Conservation (phyloP, 2,113 vertebrate genomes). For the Verasper variegatus region DNA sequence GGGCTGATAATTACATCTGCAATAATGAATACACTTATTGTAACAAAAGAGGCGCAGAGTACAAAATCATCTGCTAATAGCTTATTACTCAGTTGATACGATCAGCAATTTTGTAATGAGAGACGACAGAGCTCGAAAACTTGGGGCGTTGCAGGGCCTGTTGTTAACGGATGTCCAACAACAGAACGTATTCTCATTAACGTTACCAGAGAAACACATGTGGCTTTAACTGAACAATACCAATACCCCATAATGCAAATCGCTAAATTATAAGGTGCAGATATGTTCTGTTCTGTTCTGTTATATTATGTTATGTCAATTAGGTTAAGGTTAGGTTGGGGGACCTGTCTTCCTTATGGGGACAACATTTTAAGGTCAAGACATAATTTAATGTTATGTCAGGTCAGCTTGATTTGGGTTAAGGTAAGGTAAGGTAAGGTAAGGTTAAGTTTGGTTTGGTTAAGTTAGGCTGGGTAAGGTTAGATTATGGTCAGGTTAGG, state of each 20-base stretch:
- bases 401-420: neutral
- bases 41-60: conserved; percentile 68
- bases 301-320: no score
- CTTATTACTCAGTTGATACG: conserved; percentile 71
- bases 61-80: conserved; percentile 71
- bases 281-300: no score
- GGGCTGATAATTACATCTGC: conserved; percentile 77
- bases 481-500: no score
- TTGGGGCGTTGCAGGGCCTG: neutral
- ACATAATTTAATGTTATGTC: neutral
- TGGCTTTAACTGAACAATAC: neutral
- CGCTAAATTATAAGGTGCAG: no score
- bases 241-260: neutral
- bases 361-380: neutral
- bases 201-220: neutral
- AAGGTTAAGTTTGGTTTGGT: no score
- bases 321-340: no score
- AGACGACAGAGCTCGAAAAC: conserved; percentile 35
- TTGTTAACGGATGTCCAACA: conserved; percentile 5
- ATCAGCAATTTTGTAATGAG: conserved; percentile 69
- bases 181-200: neutral
- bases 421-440: no score
- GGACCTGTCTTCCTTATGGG: no score
- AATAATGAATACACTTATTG: conserved; percentile 78
- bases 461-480: no score